These are phyloP conservation scores for Orestias chungarensis DNA, from an alignment of 2,797 vertebrate species.

Conservation along the genomic window DNA sequence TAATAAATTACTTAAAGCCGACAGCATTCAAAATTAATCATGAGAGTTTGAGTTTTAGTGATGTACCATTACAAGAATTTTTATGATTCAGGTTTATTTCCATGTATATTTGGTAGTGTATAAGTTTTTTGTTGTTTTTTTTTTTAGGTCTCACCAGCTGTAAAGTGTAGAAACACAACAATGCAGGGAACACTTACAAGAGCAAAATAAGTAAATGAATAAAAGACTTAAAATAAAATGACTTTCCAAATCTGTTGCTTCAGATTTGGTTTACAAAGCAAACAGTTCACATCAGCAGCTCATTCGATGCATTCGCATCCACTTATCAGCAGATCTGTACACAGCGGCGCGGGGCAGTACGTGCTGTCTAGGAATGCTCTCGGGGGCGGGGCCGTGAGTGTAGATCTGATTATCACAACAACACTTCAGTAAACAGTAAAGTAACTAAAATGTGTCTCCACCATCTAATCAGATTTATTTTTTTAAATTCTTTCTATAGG, in stretches of 20 bases:
- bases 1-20: background rate
- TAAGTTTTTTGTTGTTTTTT: too few relatives aligned
- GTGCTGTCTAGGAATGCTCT: slow-evolving; percentile 57
- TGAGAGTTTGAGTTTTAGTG: background rate
- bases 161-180: background rate
- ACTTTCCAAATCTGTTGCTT: slow-evolving; percentile 7
- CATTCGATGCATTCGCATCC: background rate
- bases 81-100: background rate
- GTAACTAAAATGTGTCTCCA: slow-evolving; percentile 6
- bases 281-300: slow-evolving; percentile 7
- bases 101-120: background rate
- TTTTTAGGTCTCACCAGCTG: background rate
- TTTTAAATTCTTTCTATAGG: background rate
- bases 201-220: too few relatives aligned
- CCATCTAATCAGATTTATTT: background rate
- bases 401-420: slow-evolving; percentile 2
- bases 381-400: slow-evolving; percentile 34
- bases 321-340: slow-evolving; percentile 49
- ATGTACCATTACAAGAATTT: background rate
- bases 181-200: background rate
- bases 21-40: background rate
- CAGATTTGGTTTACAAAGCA: slow-evolving; percentile 6
- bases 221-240: background rate
- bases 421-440: slow-evolving; percentile 31
- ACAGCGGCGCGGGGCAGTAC: slow-evolving; percentile 35